These are phyloP conservation scores for Agriopis marginaria DNA, from an alignment of 2,888 invertebrate species.

Conservation along the genomic window DNA sequence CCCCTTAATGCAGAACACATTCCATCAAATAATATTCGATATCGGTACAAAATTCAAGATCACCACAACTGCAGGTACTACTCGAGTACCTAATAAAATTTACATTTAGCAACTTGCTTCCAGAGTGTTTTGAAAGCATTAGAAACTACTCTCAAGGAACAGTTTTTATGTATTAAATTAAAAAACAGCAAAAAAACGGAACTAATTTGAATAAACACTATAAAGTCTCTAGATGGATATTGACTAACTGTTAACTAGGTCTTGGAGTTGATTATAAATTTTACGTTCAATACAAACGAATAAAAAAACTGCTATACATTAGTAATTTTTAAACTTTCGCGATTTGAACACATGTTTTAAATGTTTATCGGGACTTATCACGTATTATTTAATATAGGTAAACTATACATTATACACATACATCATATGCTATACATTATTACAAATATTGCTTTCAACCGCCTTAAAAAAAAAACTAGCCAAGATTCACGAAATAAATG, in stretches of 20 bases:
- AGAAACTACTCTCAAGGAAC: constrained; percentile 58
- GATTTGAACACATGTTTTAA: too few species aligned
- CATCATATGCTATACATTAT: too few species aligned
- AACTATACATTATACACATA: too few species aligned
- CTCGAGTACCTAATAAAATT: constrained; percentile 44
- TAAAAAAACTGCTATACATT: too few species aligned
- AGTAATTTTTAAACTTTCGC: too few species aligned
- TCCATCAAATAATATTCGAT: constrained; percentile 4
- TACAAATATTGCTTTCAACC: too few species aligned
- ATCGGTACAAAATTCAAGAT: neutral
- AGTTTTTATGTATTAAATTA: constrained; percentile 44
- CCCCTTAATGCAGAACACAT: too few species aligned
- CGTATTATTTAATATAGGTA: too few species aligned
- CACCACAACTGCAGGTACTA: neutral
- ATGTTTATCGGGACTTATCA: too few species aligned
- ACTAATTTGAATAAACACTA: constrained; percentile 34
- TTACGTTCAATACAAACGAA: too few species aligned
- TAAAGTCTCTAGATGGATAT: constrained; percentile 18
- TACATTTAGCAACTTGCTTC: constrained; percentile 52
- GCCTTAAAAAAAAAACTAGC: too few species aligned
- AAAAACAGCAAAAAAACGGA: constrained; percentile 24
- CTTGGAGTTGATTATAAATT: neutral
- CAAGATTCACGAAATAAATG: too few species aligned
- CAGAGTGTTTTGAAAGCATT: constrained; percentile 54
- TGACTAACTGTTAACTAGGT: constrained; percentile 21